Percentiles rank a stretch among this genome's conserved stretches.
Evolutionary conservation across 2,888 invertebrate species (phyloP).

Genomic region (Drosophila crucigera): DNA sequence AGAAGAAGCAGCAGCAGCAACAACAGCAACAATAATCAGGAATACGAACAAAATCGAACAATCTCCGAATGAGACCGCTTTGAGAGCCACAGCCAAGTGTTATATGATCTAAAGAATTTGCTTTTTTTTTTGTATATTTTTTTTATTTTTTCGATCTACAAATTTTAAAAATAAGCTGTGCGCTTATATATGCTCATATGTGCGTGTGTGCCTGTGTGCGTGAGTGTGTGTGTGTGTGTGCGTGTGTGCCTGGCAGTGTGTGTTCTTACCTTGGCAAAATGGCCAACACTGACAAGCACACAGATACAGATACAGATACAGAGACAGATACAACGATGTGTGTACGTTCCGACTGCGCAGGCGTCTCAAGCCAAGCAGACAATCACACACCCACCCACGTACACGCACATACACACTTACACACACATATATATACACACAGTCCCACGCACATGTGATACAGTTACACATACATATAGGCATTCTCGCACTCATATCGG

Average conservation of each 20-base stretch:
- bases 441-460: conserved; percentile 5
- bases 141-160: conserved; percentile 33
- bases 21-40: conserved; percentile 50
- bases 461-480: conserved; percentile 9
- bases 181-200: conserved; percentile 25
- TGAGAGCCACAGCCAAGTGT: conserved; percentile 58
- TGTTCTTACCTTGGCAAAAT: conserved; percentile 68
- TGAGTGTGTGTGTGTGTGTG: conserved; percentile 30
- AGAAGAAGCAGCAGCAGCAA: conserved; percentile 29
- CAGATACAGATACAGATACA: conserved; percentile 4
- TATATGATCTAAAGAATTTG: conserved; percentile 64
- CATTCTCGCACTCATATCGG: conserved; percentile 25
- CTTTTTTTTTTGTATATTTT: conserved; percentile 25
- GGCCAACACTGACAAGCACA: conserved; percentile 39
- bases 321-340: neutral
- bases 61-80: conserved; percentile 42
- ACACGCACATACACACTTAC: conserved; percentile 12
- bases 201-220: conserved; percentile 32
- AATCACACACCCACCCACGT: conserved; percentile 12
- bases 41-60: conserved; percentile 42
- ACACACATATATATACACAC: neutral
- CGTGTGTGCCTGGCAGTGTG: conserved; percentile 34
- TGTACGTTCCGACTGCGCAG: conserved; percentile 40
- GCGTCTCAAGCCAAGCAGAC: conserved; percentile 16
- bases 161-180: conserved; percentile 68